Evolutionary conservation across 2,888 invertebrate genomes (phyloP).

Genomic region (Crossocerus cetratus): DNA sequence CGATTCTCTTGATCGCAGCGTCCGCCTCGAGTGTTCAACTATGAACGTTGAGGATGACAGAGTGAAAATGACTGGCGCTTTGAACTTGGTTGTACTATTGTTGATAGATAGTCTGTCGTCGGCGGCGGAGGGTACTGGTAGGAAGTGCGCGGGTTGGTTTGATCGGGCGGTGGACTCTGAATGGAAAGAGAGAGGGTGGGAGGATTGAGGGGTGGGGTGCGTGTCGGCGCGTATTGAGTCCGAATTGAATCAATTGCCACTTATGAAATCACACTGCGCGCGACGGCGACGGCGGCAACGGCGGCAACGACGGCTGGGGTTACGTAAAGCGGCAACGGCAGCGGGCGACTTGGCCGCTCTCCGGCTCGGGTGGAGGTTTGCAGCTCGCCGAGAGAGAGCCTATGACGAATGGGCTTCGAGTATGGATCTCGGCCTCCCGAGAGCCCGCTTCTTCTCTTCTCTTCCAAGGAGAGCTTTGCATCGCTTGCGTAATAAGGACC

Average conservation of each 20-base stretch:
- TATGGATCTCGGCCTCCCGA: neutral
- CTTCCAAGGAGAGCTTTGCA: too few species aligned
- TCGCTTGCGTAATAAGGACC: constrained; percentile 39
- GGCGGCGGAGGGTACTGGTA: too few species aligned
- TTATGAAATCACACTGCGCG: constrained; percentile 51
- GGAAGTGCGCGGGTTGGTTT: constrained; percentile 31
- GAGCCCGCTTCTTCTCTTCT: constrained; percentile 35
- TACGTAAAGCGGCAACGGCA: constrained; percentile 42
- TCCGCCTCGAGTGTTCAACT: too few species aligned
- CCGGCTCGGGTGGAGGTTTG: neutral
- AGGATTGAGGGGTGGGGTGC: neutral
- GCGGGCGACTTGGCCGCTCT: neutral
- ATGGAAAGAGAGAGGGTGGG: too few species aligned
- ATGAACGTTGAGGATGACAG: too few species aligned
- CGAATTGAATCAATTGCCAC: constrained; percentile 56
- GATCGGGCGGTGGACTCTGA: constrained; percentile 32
- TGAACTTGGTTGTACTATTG: too few species aligned
- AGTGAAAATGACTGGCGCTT: too few species aligned
- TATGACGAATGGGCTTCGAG: neutral
- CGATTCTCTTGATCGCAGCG: too few species aligned
- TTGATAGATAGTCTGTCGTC: too few species aligned
- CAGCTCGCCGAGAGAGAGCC: neutral
- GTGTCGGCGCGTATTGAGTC: constrained; percentile 18
- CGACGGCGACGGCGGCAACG: too few species aligned
- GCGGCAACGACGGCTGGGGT: constrained; percentile 35